Conservation (phyloP, 2,888 invertebrate genomes). For the Autographa pulchrina region DNA sequence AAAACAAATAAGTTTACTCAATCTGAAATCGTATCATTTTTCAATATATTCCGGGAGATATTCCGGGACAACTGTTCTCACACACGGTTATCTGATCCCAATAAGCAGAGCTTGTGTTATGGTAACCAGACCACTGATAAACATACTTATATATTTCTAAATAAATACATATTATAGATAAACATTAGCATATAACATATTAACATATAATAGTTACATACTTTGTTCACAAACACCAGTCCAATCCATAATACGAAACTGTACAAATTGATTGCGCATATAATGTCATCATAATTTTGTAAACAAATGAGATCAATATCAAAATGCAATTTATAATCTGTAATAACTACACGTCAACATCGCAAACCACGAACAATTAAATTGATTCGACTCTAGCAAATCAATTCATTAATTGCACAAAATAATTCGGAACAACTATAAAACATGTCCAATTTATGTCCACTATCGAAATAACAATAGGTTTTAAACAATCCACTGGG, state of each 20-base stretch:
- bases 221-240: background rate
- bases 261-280: background rate
- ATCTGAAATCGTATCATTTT: too few species aligned
- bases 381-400: slow-evolving; percentile 58
- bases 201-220: too few species aligned
- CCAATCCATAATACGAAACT: background rate
- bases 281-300: background rate
- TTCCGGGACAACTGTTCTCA: too few species aligned
- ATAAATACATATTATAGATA: too few species aligned
- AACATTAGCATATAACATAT: too few species aligned
- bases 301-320: slow-evolving; percentile 4
- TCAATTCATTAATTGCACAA: slow-evolving; percentile 55
- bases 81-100: too few species aligned
- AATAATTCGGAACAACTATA: slow-evolving; percentile 64
- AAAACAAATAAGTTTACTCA: too few species aligned
- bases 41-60: too few species aligned
- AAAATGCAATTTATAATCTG: background rate
- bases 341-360: slow-evolving; percentile 2
- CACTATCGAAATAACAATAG: slow-evolving; percentile 72
- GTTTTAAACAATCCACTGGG: slow-evolving; percentile 62
- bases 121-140: too few species aligned
- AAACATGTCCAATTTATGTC: slow-evolving; percentile 66
- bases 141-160: too few species aligned
- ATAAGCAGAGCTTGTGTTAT: too few species aligned
- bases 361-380: slow-evolving; percentile 15